Evolutionary conservation across 1,140 invertebrate species (phyloP), one percentile per base, ranked within the genome.

Genomic region (Tetramorium parvispinum): DNA sequence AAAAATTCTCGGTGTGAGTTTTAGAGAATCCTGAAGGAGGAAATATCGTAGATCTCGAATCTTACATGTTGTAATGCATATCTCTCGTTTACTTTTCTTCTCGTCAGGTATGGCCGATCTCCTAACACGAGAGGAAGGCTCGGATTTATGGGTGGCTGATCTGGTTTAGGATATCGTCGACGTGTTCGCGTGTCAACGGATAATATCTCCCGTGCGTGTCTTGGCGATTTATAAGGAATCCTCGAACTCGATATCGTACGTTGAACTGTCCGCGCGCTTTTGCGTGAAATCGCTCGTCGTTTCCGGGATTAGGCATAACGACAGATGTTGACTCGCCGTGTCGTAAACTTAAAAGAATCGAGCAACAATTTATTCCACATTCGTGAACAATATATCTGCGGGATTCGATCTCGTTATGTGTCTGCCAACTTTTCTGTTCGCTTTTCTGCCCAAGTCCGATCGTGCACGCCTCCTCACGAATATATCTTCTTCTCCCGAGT

Each of bases 1-100:
- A 85, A 82, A 75, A 61, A 59, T 83, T 88, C 85, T 92, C 86
- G 85, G 88, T 91, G 90, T 87, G 76, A 81, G 71, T 91, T 90
- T 88, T 75, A 81, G 83, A 83, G 89, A 82, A 78, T 77, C 66
- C 68, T 46, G 91, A 92, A 91, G 27, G 6, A 21, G 66, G 92
- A 94, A 93, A 94, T 32, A 32, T 93, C 92, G 87, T 91, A 93
- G 88, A 92, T 94, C 90, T 85, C 61, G 37, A 21, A 27, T 32
- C 32, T 32, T 57, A 73, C 61, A 37, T 53, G 43, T 49, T 81
- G 76, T 57, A 88, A 71, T 24, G 32, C 59, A 37, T 83, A 83
- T 53, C 73, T 76, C 53, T 55, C 61, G 53, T 63, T 53, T 71
- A 63, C 43, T 53, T 63, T 70, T 59, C 40, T 49, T 83, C 51